These are phyloP conservation scores for Festucalex cinctus DNA, from an alignment of 2,113 vertebrate species.

Conservation along the genomic window DNA sequence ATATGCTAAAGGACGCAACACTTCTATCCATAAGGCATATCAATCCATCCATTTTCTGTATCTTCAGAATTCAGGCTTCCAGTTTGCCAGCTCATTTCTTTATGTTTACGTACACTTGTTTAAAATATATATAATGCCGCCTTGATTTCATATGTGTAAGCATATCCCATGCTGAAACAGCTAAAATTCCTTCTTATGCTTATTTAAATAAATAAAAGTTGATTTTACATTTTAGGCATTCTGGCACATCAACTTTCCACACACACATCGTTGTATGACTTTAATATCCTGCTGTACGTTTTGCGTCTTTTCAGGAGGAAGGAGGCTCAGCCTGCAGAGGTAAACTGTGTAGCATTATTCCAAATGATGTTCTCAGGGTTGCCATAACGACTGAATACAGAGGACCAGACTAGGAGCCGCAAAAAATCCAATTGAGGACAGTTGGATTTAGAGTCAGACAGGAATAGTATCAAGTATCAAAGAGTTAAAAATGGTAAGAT, in stretches of 20 bases:
- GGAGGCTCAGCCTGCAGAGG: neutral
- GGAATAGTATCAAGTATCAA: neutral
- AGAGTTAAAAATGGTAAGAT: neutral
- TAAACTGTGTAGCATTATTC: neutral
- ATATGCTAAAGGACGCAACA: neutral
- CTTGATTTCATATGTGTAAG: too few species aligned
- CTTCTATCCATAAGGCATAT: neutral
- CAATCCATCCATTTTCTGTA: neutral
- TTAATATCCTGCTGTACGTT: neutral
- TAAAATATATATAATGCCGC: too few species aligned
- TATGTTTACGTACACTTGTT: too few species aligned
- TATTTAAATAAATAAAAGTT: too few species aligned
- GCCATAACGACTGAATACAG: neutral
- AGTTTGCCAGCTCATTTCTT: neutral
- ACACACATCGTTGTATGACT: neutral
- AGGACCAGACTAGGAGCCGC: neutral
- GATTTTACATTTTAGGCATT: too few species aligned
- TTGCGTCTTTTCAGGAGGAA: neutral
- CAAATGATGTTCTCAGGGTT: neutral
- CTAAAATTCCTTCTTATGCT: too few species aligned
- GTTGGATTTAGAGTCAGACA: neutral
- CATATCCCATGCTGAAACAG: too few species aligned
- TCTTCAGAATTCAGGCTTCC: neutral
- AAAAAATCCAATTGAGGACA: neutral
- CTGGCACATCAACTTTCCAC: too few species aligned